phyloP scores from a whole-genome alignment of 2,113 vertebrate genomes.

The Gasterosteus aculeatus region DNA sequence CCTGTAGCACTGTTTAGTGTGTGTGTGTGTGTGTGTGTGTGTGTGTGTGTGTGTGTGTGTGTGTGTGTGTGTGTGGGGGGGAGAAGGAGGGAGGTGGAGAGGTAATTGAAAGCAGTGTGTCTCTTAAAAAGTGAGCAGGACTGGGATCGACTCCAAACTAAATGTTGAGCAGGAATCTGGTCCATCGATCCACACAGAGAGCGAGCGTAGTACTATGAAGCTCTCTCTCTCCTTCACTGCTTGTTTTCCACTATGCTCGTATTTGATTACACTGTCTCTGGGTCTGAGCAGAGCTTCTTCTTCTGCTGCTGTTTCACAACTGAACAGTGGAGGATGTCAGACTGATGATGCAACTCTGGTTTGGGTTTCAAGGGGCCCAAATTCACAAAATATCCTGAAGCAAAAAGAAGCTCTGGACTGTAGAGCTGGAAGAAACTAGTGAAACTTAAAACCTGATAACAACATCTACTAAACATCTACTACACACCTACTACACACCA shows the following conservation, averaged over 20 bases:
- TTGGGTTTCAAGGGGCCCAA: conserved; percentile 46
- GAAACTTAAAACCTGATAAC: neutral
- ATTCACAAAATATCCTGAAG: conserved; percentile 1
- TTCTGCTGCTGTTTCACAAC: conserved; percentile 28
- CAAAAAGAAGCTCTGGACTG: conserved; percentile 2
- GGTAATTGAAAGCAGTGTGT: conserved; percentile 70
- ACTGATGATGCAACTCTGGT: conserved; percentile 56
- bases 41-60: neutral
- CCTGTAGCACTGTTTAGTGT: conserved; percentile 33
- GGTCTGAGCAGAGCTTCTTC: neutral
- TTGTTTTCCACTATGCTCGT: neutral
- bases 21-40: neutral
- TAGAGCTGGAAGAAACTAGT: neutral
- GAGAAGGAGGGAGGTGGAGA: conserved; percentile 42
- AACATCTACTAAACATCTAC: no score
- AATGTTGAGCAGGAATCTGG: conserved; percentile 78
- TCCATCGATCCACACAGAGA: conserved; percentile 63
- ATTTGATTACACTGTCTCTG: neutral
- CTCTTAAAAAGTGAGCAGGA: conserved; percentile 26
- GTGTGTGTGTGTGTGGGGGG: neutral
- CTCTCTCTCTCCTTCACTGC: neutral
- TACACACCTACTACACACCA: no score
- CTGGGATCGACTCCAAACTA: conserved; percentile 78
- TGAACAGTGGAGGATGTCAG: conserved; percentile 18
- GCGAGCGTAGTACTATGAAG: neutral